Conservation (phyloP, 2,113 vertebrate species). For the Callopanchax toddi region DNA sequence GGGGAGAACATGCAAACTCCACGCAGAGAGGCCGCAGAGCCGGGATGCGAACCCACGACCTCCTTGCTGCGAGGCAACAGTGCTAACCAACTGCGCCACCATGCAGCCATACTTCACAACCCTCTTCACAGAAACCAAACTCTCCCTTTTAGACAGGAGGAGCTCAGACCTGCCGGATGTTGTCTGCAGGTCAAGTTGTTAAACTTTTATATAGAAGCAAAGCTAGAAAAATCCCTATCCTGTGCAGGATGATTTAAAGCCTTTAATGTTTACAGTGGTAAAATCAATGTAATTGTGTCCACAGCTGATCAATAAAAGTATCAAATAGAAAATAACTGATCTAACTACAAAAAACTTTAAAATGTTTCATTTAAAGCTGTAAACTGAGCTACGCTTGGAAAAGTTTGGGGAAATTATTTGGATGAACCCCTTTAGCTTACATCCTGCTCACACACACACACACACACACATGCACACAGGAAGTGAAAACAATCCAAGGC, state of each 20-base stretch:
- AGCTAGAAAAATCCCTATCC: background rate
- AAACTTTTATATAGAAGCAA: background rate
- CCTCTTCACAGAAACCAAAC: background rate
- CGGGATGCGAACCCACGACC: no score
- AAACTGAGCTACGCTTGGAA: no score
- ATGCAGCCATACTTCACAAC: no score
- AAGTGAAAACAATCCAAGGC: background rate
- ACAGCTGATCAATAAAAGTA: no score
- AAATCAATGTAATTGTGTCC: background rate
- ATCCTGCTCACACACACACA: constrained; percentile 6
- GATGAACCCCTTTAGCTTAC: constrained; percentile 5
- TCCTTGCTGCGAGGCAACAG: no score
- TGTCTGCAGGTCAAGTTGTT: background rate
- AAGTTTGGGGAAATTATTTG: constrained; percentile 16
- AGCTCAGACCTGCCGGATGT: background rate
- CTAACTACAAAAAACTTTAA: no score
- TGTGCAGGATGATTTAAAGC: background rate
- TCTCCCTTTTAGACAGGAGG: background rate
- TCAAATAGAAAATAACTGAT: no score
- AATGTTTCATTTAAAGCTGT: no score
- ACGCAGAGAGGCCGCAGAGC: no score
- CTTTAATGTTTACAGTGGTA: no score
- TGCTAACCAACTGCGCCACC: no score
- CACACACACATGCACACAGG: background rate
- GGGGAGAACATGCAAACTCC: no score